Evolutionary conservation across 2,797 vertebrate species (phyloP).

Genomic region (Cynopterus sphinx): DNA sequence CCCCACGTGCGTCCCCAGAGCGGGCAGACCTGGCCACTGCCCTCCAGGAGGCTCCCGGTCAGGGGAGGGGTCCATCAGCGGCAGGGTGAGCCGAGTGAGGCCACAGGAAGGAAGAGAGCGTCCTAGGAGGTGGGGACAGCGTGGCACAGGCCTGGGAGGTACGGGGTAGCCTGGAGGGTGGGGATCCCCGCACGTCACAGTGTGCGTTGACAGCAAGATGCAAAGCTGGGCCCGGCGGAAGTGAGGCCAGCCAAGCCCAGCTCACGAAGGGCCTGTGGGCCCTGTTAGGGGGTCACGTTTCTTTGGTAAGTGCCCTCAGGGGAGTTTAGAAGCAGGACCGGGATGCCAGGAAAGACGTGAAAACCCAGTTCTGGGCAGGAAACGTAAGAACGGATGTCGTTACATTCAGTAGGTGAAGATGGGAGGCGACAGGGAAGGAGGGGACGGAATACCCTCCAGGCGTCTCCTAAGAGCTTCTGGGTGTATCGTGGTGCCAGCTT

Average conservation of each 20-base stretch:
- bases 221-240: neutral
- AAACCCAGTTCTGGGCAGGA: neutral
- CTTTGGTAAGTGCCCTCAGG: neutral
- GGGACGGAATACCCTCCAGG: neutral
- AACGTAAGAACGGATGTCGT: neutral
- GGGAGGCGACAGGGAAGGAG: neutral
- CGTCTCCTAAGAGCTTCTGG: neutral
- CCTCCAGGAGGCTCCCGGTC: neutral
- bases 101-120: neutral
- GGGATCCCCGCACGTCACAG: rapidly evolving
- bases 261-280: neutral
- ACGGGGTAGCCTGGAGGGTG: neutral
- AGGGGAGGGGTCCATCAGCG: rapidly evolving
- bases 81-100: neutral
- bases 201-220: rapidly evolving
- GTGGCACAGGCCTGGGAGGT: neutral
- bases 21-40: neutral
- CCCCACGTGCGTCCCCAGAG: rapidly evolving
- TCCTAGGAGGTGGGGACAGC: rapidly evolving
- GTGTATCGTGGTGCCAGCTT: neutral
- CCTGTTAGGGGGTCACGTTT: neutral
- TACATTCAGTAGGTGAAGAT: neutral
- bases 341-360: neutral
- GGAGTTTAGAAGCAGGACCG: neutral
- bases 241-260: neutral